Conservation (phyloP, 2,888 invertebrate species). For the Phlogophora meticulosa region DNA sequence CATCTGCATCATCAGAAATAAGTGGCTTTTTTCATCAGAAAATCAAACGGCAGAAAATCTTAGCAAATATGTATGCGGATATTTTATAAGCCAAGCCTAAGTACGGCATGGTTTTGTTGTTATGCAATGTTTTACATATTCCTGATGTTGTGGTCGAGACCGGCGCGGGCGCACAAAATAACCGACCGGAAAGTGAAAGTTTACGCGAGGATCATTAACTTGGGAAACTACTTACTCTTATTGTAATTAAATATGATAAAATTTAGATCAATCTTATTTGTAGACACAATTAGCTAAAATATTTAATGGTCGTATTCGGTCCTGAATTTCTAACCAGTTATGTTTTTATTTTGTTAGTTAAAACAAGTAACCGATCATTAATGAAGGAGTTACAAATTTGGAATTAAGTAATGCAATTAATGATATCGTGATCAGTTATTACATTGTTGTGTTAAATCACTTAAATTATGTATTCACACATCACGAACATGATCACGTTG, state of each 20-base stretch:
- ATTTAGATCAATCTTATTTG: neutral
- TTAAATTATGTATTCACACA: conserved; percentile 13
- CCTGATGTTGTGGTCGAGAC: conserved; percentile 59
- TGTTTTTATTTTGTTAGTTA: neutral
- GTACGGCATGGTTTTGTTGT: conserved; percentile 43
- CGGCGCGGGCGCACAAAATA: conserved; percentile 41
- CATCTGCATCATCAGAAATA: neutral
- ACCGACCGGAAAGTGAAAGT: conserved; percentile 68
- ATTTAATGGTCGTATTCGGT: neutral
- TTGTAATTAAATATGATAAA: conserved; percentile 38
- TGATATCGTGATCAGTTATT: conserved; percentile 1
- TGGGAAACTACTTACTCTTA: conserved; percentile 46
- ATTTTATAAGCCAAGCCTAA: conserved; percentile 30
- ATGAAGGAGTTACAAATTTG: too few relatives aligned
- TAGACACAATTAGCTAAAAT: neutral
- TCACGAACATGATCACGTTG: conserved; percentile 7
- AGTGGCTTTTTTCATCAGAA: neutral
- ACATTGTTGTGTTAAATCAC: conserved; percentile 18
- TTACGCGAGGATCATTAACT: conserved; percentile 60
- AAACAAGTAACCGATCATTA: too few relatives aligned
- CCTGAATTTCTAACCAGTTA: neutral
- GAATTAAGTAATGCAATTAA: too few relatives aligned
- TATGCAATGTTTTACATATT: conserved; percentile 65
- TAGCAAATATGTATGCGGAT: conserved; percentile 11
- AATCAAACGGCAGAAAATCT: neutral